Conservation (phyloP, 1,140 invertebrate species). For the Bombus sibiricus region DNA sequence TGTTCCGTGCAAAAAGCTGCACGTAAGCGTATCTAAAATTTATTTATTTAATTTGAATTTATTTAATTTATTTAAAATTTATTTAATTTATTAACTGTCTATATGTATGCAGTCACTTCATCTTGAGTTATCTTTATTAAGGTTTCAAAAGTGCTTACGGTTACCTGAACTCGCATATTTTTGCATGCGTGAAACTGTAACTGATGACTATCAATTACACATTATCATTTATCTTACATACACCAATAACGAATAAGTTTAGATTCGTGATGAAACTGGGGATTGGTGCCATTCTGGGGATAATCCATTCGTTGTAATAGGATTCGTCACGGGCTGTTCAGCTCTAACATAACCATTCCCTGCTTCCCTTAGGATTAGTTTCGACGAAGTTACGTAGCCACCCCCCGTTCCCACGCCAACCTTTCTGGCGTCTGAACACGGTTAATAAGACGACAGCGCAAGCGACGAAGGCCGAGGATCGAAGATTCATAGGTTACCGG, state of each 20-base stretch:
- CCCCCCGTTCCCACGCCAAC: neutral
- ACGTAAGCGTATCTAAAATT: too few species aligned
- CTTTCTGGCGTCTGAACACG: conserved; percentile 38
- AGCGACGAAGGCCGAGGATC: neutral
- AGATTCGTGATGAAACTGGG: conserved; percentile 1
- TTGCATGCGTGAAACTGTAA: too few species aligned
- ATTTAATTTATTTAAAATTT: too few species aligned
- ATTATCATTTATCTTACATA: neutral
- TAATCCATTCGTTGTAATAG: conserved; percentile 63
- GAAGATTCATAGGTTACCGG: conserved; percentile 18
- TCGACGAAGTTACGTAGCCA: conserved; percentile 46
- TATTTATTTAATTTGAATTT: too few species aligned
- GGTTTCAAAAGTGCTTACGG: too few species aligned
- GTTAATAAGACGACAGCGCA: conserved; percentile 50
- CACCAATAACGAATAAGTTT: conserved; percentile 1
- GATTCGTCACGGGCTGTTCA: conserved; percentile 51
- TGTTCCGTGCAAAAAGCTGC: too few species aligned
- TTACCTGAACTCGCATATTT: too few species aligned
- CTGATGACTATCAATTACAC: neutral
- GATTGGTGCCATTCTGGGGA: conserved; percentile 38
- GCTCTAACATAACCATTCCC: conserved; percentile 7
- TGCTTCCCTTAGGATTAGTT: conserved; percentile 48
- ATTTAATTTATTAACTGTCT: too few species aligned
- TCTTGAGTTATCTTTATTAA: too few species aligned
- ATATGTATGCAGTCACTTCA: too few species aligned